These are phyloP conservation scores for Dipodomys merriami DNA, from an alignment of 2,113 vertebrate species.

Conservation along the genomic window DNA sequence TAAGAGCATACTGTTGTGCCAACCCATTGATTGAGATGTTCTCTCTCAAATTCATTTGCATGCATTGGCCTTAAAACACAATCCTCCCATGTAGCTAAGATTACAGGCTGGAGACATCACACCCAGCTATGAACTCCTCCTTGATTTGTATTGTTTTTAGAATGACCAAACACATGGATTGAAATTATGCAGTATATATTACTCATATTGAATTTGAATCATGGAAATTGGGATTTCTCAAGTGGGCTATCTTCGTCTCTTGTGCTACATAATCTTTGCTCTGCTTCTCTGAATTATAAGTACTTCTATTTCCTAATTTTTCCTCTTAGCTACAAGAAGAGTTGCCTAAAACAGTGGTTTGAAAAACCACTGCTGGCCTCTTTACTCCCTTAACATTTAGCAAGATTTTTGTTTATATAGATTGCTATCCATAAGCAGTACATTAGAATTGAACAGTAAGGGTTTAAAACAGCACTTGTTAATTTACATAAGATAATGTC, in stretches of 20 bases:
- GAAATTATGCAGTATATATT: not conserved
- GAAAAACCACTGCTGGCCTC: not conserved
- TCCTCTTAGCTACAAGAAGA: not conserved
- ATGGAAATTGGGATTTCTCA: not conserved
- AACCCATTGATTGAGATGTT: too few relatives aligned
- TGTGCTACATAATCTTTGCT: not conserved
- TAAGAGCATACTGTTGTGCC: too few relatives aligned
- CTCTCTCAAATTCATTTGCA: too few relatives aligned
- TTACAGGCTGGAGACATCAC: too few relatives aligned
- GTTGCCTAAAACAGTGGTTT: not conserved
- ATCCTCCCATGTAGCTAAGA: too few relatives aligned
- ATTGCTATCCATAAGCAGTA: not conserved
- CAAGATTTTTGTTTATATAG: not conserved
- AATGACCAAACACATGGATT: not conserved
- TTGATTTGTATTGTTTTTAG: constrained; percentile 16
- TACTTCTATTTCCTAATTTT: not conserved
- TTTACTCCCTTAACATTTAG: not conserved
- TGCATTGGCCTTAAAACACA: too few relatives aligned
- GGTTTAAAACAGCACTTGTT: not conserved
- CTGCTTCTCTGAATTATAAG: constrained; percentile 10
- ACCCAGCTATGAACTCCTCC: not conserved
- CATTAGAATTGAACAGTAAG: too few relatives aligned
- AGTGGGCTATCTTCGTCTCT: not conserved
- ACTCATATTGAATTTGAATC: not conserved
- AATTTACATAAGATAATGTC: not conserved